A percentile compares a stretch with the other conserved stretches of the same genome.
Evolutionary conservation across 2,797 vertebrate genomes (phyloP).

Genomic region (Falco columbarius): DNA sequence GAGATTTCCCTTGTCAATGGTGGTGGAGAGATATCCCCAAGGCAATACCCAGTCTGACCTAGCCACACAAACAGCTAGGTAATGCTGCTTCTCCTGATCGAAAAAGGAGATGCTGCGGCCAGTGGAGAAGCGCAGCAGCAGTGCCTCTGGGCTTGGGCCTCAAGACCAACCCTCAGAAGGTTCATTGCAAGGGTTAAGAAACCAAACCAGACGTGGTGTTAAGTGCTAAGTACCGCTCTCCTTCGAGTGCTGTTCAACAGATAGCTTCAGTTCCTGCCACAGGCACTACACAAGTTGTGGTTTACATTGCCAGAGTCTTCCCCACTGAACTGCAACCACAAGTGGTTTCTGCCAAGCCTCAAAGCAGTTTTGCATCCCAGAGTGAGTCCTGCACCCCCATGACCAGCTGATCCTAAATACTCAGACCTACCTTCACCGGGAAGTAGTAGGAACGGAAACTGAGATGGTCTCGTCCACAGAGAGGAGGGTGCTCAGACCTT

Average conservation of each 20-base stretch:
- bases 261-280: not conserved
- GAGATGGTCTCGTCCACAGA: slow-evolving; percentile 96
- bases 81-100: not conserved
- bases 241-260: not conserved
- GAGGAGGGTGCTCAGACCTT: slow-evolving; percentile 94
- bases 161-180: not conserved
- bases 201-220: not conserved
- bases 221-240: not conserved
- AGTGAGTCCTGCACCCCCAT: not conserved
- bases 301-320: not conserved
- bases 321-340: rapidly evolving
- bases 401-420: not conserved
- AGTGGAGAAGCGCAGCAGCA: not conserved
- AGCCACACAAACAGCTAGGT: not conserved
- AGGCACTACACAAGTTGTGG: not conserved
- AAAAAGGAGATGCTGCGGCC: not conserved
- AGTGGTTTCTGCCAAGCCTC: not conserved
- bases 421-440: slow-evolving; percentile 90
- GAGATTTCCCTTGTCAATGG: not conserved
- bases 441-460: slow-evolving; percentile 99
- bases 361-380: not conserved
- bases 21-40: not conserved
- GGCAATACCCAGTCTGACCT: not conserved
- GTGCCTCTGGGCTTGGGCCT: not conserved
- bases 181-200: not conserved